These are phyloP conservation scores for Puffinus mauretanicus DNA, from an alignment of 2,113 vertebrate genomes.

Conservation along the genomic window DNA sequence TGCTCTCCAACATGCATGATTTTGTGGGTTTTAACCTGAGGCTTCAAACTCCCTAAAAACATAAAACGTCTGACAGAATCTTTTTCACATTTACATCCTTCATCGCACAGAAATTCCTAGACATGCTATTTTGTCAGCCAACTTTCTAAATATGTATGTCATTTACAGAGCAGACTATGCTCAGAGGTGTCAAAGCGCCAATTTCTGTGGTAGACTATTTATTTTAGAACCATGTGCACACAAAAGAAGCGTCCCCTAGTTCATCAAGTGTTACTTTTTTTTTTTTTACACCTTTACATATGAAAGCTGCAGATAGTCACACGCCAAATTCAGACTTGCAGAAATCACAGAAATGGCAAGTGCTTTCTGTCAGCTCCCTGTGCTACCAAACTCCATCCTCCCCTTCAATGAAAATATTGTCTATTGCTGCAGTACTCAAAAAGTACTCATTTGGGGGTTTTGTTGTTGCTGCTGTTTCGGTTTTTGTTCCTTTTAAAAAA, in stretches of 20 bases:
- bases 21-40: neutral
- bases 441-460: neutral
- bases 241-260: neutral
- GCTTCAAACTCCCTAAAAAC: neutral
- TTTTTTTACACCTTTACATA: neutral
- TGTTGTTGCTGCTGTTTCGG: neutral
- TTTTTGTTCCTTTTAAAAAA: neutral
- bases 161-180: neutral
- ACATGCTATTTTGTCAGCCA: conserved; percentile 32
- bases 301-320: neutral
- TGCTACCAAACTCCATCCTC: neutral
- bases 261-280: neutral
- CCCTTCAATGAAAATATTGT: neutral
- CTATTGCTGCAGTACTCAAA: neutral
- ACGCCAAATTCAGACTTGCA: neutral
- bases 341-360: neutral
- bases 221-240: conserved; percentile 3
- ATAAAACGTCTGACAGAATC: neutral
- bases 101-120: neutral
- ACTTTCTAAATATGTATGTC: neutral
- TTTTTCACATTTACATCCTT: neutral
- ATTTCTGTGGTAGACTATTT: conserved; percentile 12
- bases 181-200: neutral
- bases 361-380: neutral
- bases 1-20: neutral